phyloP scores from a whole-genome alignment of 2,888 invertebrate genomes.

The Girardia tigrina region DNA sequence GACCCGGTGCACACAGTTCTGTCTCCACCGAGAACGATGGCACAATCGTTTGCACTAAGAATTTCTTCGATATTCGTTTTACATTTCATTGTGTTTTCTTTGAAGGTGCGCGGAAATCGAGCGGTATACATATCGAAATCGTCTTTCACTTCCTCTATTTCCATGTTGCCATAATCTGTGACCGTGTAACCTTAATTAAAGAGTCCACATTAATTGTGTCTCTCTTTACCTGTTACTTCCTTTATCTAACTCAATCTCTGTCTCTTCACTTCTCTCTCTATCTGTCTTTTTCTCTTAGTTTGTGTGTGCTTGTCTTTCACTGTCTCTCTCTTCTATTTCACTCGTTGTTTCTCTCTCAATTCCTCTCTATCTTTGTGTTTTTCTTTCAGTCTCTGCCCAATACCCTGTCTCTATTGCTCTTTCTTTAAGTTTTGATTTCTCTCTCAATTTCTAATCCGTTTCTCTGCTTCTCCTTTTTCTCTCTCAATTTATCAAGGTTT shows the following conservation, averaged over 20 bases:
- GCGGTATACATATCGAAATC: neutral
- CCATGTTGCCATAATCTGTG: neutral
- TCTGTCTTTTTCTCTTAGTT: too few species aligned
- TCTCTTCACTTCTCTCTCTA: too few species aligned
- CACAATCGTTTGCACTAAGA: neutral
- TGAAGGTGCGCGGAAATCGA: neutral
- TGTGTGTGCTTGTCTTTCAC: too few species aligned
- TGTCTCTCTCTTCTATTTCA: too few species aligned
- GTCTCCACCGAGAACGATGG: neutral
- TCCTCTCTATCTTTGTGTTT: slow-evolving; percentile 16
- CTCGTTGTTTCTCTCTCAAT: slow-evolving; percentile 13
- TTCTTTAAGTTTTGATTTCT: too few species aligned
- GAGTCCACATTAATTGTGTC: neutral
- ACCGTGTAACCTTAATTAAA: neutral
- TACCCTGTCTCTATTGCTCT: neutral
- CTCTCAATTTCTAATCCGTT: too few species aligned
- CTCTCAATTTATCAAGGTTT: too few species aligned
- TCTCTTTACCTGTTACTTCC: too few species aligned
- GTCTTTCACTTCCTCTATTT: neutral
- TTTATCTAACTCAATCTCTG: too few species aligned
- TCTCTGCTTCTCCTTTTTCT: too few species aligned
- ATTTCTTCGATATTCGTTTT: neutral
- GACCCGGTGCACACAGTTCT: neutral
- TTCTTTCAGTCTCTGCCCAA: slow-evolving; percentile 1
- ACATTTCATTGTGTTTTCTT: neutral